A percentile compares a stretch with the other conserved stretches of the same genome.
These are phyloP conservation scores for Polyommatus icarus DNA, from an alignment of 2,888 invertebrate genomes.

Conservation along the genomic window DNA sequence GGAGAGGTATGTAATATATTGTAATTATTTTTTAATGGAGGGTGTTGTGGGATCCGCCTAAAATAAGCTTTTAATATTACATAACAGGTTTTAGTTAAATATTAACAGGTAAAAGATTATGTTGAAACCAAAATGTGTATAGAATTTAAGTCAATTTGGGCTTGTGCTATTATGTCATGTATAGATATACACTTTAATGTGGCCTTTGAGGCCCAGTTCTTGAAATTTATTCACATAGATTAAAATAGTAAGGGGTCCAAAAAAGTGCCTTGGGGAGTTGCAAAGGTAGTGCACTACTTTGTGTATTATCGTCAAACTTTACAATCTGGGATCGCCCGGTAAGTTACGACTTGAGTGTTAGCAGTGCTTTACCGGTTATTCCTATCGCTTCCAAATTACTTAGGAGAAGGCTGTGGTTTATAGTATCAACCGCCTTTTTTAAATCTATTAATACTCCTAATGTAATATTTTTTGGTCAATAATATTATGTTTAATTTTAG, in stretches of 20 bases:
- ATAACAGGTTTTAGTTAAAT: conserved; percentile 24
- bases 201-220: conserved; percentile 29
- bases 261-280: conserved; percentile 27
- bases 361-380: neutral
- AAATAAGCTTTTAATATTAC: conserved; percentile 34
- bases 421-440: conserved; percentile 18
- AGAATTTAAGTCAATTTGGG: conserved; percentile 32
- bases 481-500: conserved; percentile 2
- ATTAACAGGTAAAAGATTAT: conserved; percentile 35
- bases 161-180: conserved; percentile 25
- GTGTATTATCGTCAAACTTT: neutral
- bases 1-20: conserved; percentile 24
- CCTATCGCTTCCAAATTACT: neutral
- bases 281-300: conserved; percentile 10
- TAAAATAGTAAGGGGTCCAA: conserved; percentile 32
- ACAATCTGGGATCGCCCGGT: neutral
- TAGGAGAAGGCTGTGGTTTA: neutral
- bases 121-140: conserved; percentile 34
- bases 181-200: conserved; percentile 30
- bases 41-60: neutral
- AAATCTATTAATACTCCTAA: conserved; percentile 11
- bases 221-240: conserved; percentile 34
- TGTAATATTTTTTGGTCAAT: neutral
- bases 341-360: neutral
- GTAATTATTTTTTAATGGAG: conserved; percentile 23